A percentile compares a stretch with the other conserved stretches of the same genome.
phyloP scores from a whole-genome alignment of 2,113 vertebrate species.

The Melospiza georgiana region DNA sequence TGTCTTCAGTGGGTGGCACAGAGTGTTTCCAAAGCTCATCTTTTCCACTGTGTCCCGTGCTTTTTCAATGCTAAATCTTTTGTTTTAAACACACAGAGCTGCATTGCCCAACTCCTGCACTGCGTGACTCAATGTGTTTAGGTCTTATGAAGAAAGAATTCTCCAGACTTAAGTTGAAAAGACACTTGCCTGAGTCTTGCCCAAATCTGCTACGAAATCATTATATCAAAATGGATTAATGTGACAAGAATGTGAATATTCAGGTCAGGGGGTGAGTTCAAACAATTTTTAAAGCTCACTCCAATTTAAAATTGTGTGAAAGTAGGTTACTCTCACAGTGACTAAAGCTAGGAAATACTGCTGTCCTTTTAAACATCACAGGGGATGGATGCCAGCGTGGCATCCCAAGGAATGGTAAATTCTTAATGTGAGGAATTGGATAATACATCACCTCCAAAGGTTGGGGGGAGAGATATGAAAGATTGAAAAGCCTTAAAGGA shows the following conservation, averaged over 20 bases:
- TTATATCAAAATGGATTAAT: background rate
- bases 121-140: background rate
- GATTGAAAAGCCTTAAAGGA: slow-evolving; percentile 41
- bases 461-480: background rate
- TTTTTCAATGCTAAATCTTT: background rate
- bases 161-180: background rate
- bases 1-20: background rate
- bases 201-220: background rate
- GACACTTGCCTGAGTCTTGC: background rate
- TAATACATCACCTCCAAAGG: slow-evolving; percentile 24
- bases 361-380: background rate
- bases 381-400: background rate
- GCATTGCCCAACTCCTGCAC: background rate
- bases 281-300: slow-evolving; percentile 31
- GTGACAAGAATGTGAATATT: slow-evolving; percentile 15
- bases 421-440: slow-evolving; percentile 1
- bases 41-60: background rate
- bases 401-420: slow-evolving; percentile 22
- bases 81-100: background rate
- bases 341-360: background rate
- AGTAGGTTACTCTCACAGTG: slow-evolving; percentile 4
- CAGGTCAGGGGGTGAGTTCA: background rate
- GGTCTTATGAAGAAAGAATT: background rate
- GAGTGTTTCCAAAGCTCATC: background rate
- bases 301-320: slow-evolving; percentile 14